Conservation (phyloP, 2,888 invertebrate species). For the Phyto melanocephala region DNA sequence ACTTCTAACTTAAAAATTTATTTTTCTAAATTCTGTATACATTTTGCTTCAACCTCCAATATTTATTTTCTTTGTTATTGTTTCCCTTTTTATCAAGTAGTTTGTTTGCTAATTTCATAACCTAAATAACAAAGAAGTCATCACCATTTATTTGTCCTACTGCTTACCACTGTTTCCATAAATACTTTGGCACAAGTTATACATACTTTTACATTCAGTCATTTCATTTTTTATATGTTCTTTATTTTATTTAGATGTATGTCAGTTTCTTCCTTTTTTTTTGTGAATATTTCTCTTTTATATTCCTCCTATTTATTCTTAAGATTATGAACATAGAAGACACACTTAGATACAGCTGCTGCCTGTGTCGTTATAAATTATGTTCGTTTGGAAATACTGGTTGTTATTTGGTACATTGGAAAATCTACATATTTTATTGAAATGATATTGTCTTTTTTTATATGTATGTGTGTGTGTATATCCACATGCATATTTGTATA, state of each 20-base stretch:
- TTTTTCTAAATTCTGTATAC: no score
- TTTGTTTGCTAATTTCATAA: constrained; percentile 45
- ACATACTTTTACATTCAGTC: neutral
- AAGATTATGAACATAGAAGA: constrained; percentile 52
- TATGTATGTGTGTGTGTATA: no score
- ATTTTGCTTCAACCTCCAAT: no score
- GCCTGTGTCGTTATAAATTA: constrained; percentile 22
- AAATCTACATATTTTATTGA: constrained; percentile 74
- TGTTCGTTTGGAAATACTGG: constrained; percentile 3
- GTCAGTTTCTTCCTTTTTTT: neutral
- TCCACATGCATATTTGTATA: constrained; percentile 54
- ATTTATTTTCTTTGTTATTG: no score
- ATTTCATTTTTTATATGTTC: neutral
- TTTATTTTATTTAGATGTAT: neutral
- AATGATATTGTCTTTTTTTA: constrained; percentile 42
- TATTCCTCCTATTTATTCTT: constrained; percentile 46
- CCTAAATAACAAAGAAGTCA: constrained; percentile 36
- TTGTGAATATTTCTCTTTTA: constrained; percentile 15
- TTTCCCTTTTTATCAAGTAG: neutral
- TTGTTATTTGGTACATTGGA: neutral
- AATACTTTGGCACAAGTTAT: constrained; percentile 18
- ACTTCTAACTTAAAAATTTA: no score
- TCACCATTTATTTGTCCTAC: constrained; percentile 26
- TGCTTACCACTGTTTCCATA: constrained; percentile 11
- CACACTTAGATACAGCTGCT: constrained; percentile 47